phyloP scores from a whole-genome alignment of 1,140 invertebrate genomes.

The Drosophila elegans region DNA sequence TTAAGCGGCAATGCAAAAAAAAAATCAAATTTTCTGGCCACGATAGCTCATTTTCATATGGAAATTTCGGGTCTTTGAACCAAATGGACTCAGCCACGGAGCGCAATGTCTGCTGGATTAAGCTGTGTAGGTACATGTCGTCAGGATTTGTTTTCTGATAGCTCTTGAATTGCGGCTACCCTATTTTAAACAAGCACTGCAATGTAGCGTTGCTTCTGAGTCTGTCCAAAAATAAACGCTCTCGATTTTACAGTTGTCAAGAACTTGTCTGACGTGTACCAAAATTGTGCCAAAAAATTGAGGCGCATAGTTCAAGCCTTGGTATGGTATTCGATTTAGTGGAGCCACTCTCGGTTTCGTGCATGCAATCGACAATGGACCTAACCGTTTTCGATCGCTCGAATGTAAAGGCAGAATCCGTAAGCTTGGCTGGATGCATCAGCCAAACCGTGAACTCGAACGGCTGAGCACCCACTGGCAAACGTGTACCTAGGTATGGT shows the following conservation, averaged over 20 bases:
- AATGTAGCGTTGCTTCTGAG: neutral
- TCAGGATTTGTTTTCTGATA: too few species aligned
- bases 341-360: constrained; percentile 1
- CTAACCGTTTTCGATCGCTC: neutral
- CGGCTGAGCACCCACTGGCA: neutral
- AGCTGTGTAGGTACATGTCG: too few species aligned
- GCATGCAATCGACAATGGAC: neutral
- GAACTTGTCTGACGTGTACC: neutral
- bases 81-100: neutral
- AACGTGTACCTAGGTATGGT: neutral
- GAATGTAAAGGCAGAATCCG: neutral
- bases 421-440: neutral
- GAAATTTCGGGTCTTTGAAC: neutral
- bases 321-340: neutral
- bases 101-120: neutral
- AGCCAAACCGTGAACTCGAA: too few species aligned
- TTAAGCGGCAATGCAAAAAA: neutral
- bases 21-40: neutral
- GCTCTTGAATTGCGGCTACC: neutral
- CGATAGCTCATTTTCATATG: neutral
- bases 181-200: neutral
- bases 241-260: neutral
- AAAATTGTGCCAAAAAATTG: neutral
- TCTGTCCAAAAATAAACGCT: neutral
- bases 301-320: neutral